Conservation (phyloP, 2,113 vertebrate species). For the Corapipo altera region DNA sequence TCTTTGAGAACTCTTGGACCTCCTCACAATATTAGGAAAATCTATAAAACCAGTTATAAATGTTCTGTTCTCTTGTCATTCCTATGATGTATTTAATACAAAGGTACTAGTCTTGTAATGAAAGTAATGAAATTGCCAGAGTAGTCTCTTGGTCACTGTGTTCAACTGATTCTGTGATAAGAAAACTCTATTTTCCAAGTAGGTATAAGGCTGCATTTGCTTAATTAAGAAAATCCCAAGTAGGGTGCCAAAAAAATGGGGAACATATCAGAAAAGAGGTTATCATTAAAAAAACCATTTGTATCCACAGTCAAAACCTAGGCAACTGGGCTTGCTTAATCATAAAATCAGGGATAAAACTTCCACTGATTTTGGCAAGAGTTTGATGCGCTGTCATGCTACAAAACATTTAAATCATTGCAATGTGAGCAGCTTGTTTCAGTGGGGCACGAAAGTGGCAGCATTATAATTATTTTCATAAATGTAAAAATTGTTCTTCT, state of each 20-base stretch:
- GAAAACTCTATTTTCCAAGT: not conserved
- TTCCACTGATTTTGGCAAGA: not conserved
- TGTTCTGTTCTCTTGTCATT: not conserved
- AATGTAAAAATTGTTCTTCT: not conserved
- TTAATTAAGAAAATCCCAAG: not conserved
- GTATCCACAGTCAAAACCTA: not conserved
- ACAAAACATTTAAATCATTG: not conserved
- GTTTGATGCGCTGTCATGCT: not conserved
- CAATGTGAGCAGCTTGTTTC: not conserved
- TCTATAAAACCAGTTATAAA: not conserved
- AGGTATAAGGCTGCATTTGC: not conserved
- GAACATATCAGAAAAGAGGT: not conserved
- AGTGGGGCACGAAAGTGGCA: not conserved
- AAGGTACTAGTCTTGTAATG: not conserved
- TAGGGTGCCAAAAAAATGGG: not conserved
- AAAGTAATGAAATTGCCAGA: not conserved
- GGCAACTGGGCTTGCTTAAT: not conserved
- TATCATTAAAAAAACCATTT: rapidly evolving
- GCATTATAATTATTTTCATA: not conserved
- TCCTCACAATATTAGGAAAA: not conserved
- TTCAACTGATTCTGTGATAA: not conserved
- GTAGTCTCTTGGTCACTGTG: not conserved
- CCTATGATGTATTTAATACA: not conserved
- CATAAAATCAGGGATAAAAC: not conserved
- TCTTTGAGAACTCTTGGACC: not conserved